phyloP scores from a whole-genome alignment of 37 sponge, comb jelly and placozoan genomes.

The Bolinopsis microptera region DNA sequence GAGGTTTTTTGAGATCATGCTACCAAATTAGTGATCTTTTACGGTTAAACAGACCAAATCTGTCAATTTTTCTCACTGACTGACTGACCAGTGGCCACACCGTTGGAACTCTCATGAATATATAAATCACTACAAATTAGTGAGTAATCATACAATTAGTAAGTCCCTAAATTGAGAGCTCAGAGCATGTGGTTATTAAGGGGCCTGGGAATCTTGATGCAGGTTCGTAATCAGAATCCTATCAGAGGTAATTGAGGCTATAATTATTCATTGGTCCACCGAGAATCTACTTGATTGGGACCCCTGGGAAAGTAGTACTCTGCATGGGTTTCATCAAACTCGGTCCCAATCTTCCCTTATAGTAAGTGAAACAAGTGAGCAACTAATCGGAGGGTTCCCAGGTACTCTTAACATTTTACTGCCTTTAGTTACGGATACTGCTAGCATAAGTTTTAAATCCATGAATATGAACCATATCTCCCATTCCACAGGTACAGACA shows the following conservation, averaged over 20 bases:
- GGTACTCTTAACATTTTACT: too few relatives aligned
- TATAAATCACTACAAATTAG: background rate
- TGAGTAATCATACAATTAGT: background rate
- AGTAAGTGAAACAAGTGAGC: too few relatives aligned
- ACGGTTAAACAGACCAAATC: background rate
- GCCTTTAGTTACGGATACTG: too few relatives aligned
- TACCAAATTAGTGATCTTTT: slow-evolving; percentile 24
- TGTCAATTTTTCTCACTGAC: background rate
- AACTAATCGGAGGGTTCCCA: too few relatives aligned
- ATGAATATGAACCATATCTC: too few relatives aligned
- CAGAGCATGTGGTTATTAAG: background rate
- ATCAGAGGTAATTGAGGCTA: background rate
- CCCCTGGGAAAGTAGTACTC: background rate
- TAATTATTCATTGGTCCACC: background rate
- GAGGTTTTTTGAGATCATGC: slow-evolving; percentile 11
- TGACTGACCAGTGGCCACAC: background rate
- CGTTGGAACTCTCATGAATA: background rate
- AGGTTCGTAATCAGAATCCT: background rate
- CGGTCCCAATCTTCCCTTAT: too few relatives aligned
- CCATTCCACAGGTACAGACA: too few relatives aligned
- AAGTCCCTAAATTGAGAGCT: background rate
- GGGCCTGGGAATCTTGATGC: background rate
- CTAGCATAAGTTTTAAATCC: too few relatives aligned
- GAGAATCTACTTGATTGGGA: background rate
- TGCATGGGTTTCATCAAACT: background rate